Evolutionary conservation across 2,113 vertebrate genomes (phyloP).

Genomic region (Mobula hypostoma): DNA sequence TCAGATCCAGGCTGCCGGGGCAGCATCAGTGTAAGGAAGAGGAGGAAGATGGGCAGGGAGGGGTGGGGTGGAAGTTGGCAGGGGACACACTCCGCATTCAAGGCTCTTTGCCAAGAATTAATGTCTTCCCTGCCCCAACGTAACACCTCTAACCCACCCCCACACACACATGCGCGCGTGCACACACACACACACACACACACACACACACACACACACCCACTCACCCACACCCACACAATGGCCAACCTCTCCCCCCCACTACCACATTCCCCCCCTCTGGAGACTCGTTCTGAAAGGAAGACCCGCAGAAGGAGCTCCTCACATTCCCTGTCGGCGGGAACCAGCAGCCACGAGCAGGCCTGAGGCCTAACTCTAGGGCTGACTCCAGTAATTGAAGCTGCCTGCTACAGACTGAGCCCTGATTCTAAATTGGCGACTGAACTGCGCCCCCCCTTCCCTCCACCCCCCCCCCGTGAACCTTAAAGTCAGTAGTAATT

Average conservation of each 20-base stretch:
- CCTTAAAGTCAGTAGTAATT: conserved; percentile 3
- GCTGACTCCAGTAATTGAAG: not conserved
- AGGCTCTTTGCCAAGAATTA: not conserved
- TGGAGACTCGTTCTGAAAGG: not conserved
- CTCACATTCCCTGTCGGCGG: not conserved
- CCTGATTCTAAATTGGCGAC: no score
- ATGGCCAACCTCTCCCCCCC: not conserved
- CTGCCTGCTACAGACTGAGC: not conserved
- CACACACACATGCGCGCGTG: not conserved
- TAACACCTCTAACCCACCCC: not conserved
- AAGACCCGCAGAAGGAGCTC: not conserved
- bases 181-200: no score
- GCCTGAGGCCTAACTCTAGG: not conserved
- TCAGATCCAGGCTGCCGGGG: no score
- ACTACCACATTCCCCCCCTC: not conserved
- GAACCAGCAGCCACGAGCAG: not conserved
- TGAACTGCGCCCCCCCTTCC: not conserved
- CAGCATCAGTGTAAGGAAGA: no score
- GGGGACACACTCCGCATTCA: not conserved
- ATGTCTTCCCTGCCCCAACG: no score
- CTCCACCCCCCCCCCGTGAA: no score
- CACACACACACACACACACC: not conserved
- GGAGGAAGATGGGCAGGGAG: no score
- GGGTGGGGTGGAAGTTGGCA: not conserved
- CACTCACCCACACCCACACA: not conserved